Evolutionary conservation across 2,113 vertebrate genomes (phyloP), one percentile per base, ranked within the genome.

Genomic region (Myanophis thanlyinensis): DNA sequence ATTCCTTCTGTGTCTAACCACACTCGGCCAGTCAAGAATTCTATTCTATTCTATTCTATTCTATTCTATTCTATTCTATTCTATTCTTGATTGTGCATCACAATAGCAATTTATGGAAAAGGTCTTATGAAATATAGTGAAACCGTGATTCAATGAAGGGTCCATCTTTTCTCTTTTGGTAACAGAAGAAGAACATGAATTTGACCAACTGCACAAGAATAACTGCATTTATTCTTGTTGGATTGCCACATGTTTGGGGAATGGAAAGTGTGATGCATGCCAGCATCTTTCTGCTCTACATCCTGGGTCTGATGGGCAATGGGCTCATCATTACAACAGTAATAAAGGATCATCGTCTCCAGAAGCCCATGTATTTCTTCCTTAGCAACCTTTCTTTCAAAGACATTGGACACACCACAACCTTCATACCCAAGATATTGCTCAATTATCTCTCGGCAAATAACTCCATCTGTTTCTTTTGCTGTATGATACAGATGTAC

Each of bases 401-500:
- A 30, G 56, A 62, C 27, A 62, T 62, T 2, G 56, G 56, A 62
- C 27, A 62, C 3, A 62, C 56, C 27, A 62, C 56, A 4, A 30
- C 8, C 0, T 62, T 62, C 9, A 62, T 62, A 4, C 56, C 56
- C 3, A 62, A 62, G 10, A 9, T 59, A 8, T 10, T 59, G 54
- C 7, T 59, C 56, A 62, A 62, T 62, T 30, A 62, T 62, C 25
- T 62, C 25, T 62, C 27, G 10, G 56, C 3, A 30, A 62, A 30
- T 0, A 62, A 62, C 30, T 30, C 27, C 56, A 59, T 59, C 56
- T 59, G 56, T 30, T 59, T 30, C 0, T 12, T 27, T 0, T 27
- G 8, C 4, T 97, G 96, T 62, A 95, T 97, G 9, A 0, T 87
- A 40, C 97, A 97, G 56, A 86, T 95, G 0, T 96, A 95, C 30